Evolutionary conservation across 2,797 vertebrate species (phyloP), one percentile per base, ranked within the genome.

Genomic region (Anisognathus igniventris): DNA sequence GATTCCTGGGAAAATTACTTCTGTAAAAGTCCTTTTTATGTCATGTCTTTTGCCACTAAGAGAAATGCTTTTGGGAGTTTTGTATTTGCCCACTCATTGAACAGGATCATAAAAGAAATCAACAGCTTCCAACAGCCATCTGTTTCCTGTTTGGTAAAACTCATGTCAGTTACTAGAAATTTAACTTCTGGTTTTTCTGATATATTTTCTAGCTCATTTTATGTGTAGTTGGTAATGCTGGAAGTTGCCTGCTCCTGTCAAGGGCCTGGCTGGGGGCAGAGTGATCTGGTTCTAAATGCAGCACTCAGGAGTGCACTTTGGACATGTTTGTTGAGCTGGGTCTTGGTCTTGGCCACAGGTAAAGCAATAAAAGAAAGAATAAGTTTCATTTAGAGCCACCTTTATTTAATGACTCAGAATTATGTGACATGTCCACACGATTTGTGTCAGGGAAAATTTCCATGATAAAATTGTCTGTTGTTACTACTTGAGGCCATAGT

Each of bases 131-230:
- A 67, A 4, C 45, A 80, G 3, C 81, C 68, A 44, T 86, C 78
- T 91, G 64, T 82, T 93, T 70, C 47, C 74, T 57, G 16, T 74
- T 87, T 80, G 48, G 57, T 82, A 87, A 50, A 76, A 70, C n/a
- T 74, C 3, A 6, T 42, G 90, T 91, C 24, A 47, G 8, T 86
- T 85, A 51, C 21, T 57, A 68, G 45, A 11, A 62, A 58, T 81
- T 80, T 67, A 53, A 77, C 8, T 62, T 77, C 13, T 20, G 22
- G 8, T 8, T 62, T 86, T 83, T 74, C 48, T 83, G 10, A 9
- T 82, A 1, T 21, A 7, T 70, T 76, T 92, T 79, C 35, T 79
- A 37, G 31, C 22, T 73, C 15, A 31, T 53, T 87, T 91, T 51
- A 28, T 14, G 9, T 40, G 0, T 53, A 67, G 18, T 13, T 85